Percentiles rank a stretch among this genome's conserved stretches.
These are phyloP conservation scores for Zenarchopterus dispar DNA, from an alignment of 2,797 vertebrate genomes.

Conservation along the genomic window DNA sequence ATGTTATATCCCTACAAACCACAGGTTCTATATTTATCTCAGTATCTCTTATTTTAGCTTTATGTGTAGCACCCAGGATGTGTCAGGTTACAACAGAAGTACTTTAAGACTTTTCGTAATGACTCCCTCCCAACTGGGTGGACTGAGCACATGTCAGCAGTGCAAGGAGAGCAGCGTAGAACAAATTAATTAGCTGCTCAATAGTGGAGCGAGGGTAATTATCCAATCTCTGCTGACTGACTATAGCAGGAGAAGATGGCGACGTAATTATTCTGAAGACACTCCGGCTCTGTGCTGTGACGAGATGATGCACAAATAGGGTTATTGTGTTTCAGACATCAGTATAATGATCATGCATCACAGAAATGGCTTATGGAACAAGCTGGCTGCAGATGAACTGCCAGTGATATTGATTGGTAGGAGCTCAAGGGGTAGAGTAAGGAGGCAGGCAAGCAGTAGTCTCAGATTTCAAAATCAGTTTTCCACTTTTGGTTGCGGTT, in stretches of 20 bases:
- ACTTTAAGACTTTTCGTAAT: constrained; percentile 24
- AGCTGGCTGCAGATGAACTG: constrained; percentile 3
- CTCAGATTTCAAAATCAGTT: not conserved
- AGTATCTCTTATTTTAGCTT: not conserved
- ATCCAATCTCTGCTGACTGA: constrained; percentile 33
- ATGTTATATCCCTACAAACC: not conserved
- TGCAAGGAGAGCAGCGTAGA: constrained; percentile 19
- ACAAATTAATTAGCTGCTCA: constrained; percentile 63
- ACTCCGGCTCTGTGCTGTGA: constrained; percentile 4
- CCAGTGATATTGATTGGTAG: constrained; percentile 6
- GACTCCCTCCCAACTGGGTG: constrained; percentile 15
- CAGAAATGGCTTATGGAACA: constrained; percentile 20
- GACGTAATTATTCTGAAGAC: constrained; percentile 25
- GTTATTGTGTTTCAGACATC: constrained; percentile 42
- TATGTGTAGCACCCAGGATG: constrained; percentile 10
- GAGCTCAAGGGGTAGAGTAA: not conserved
- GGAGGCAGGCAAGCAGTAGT: not conserved
- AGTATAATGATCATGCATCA: constrained; percentile 37
- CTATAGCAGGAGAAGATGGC: constrained; percentile 17
- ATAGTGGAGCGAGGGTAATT: constrained; percentile 39
- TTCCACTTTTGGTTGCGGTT: not conserved
- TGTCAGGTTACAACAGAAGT: constrained; percentile 35
- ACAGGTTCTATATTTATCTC: not conserved
- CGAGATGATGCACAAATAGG: constrained; percentile 32
- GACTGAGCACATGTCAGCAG: constrained; percentile 29